A percentile compares a stretch with the other conserved stretches of the same genome.
These are phyloP conservation scores for Gallinago undulata DNA, from an alignment of 2,113 vertebrate genomes.

Conservation along the genomic window DNA sequence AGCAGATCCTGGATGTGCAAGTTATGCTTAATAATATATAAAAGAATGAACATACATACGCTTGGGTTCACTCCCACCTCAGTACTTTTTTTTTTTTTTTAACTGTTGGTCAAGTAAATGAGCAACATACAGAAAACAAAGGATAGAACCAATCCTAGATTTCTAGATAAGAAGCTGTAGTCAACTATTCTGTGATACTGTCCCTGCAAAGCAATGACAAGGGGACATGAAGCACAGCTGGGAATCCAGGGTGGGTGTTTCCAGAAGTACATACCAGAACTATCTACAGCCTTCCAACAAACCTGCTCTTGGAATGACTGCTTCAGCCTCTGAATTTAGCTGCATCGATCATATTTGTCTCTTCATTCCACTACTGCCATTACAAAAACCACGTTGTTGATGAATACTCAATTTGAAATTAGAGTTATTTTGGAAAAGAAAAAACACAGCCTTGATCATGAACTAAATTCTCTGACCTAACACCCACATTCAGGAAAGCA, in stretches of 20 bases:
- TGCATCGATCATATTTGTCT: not conserved
- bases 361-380: not conserved
- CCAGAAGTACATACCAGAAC: not conserved
- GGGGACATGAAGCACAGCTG: constrained; percentile 20
- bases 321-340: constrained; percentile 19
- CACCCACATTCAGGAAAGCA: not conserved
- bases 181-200: not conserved
- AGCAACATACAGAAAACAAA: not conserved
- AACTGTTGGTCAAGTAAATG: not conserved
- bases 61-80: not conserved
- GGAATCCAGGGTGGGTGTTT: constrained; percentile 29
- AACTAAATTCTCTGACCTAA: not conserved
- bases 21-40: not conserved
- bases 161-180: not conserved
- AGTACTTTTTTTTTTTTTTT: not conserved
- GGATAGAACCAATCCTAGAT: not conserved
- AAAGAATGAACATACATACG: not conserved
- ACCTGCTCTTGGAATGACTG: not conserved
- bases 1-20: not conserved
- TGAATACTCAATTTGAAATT: not conserved
- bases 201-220: not conserved
- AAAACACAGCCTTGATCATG: not conserved
- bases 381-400: not conserved
- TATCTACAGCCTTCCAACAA: not conserved
- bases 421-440: not conserved